Conservation (phyloP, 1,140 invertebrate species). For the Forficula auricularia region DNA sequence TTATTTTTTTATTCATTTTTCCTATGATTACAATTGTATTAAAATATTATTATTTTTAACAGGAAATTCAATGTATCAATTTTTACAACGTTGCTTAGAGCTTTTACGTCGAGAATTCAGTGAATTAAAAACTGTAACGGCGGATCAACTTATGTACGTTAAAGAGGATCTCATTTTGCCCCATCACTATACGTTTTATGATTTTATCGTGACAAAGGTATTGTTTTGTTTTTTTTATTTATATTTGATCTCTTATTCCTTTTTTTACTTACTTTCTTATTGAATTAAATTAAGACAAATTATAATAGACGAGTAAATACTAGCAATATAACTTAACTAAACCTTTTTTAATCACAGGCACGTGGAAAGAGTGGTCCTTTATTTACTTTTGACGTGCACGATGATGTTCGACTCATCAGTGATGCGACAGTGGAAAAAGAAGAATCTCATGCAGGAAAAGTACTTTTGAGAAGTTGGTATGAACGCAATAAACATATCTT, state of each 20-base stretch:
- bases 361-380: constrained; percentile 96
- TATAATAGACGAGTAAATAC: too few relatives aligned
- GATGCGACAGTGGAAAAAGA: constrained; percentile 95
- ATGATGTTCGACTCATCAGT: constrained; percentile 83
- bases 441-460: constrained; percentile 95
- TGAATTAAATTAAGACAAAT: too few relatives aligned
- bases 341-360: constrained; percentile 34
- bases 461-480: constrained; percentile 87
- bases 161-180: constrained; percentile 98
- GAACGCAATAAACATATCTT: constrained; percentile 99
- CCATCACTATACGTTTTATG: constrained; percentile 98
- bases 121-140: constrained; percentile 88
- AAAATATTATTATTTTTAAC: constrained; percentile 16
- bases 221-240: not conserved
- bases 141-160: constrained; percentile 98
- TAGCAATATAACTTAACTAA: too few relatives aligned
- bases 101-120: constrained; percentile 90
- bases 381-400: constrained; percentile 94
- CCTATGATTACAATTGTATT: not conserved
- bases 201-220: constrained; percentile 96
- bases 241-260: too few relatives aligned
- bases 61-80: constrained; percentile 95
- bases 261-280: too few relatives aligned
- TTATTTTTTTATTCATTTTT: too few relatives aligned
- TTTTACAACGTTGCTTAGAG: constrained; percentile 81